Percentiles rank a stretch among this genome's conserved stretches.
Conservation (phyloP, 1,140 invertebrate species). For the Holotrichia oblita region DNA sequence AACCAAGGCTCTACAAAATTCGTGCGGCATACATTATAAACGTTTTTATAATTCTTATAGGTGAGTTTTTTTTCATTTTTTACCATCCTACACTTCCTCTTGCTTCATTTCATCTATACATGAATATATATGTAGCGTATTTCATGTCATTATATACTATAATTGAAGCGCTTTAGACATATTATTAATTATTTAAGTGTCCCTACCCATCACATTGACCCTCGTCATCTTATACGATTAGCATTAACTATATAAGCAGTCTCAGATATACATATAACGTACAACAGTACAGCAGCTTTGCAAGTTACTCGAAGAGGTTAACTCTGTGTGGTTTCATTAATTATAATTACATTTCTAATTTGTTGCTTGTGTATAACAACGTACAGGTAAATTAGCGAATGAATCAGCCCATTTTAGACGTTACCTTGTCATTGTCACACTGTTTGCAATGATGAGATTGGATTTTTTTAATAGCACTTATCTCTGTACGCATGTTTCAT, state of each 20-base stretch:
- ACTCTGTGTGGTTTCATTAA: not conserved
- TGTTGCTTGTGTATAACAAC: too few species aligned
- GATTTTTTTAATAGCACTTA: not conserved
- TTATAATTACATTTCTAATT: too few species aligned
- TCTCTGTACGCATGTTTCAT: too few species aligned
- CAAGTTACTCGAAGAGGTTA: not conserved
- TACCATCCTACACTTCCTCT: not conserved
- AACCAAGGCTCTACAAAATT: constrained; percentile 37
- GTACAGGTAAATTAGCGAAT: not conserved
- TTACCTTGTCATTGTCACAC: not conserved
- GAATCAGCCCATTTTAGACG: not conserved
- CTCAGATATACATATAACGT: too few species aligned
- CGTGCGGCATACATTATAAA: constrained; percentile 45
- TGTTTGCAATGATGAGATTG: not conserved
- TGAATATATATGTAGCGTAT: too few species aligned
- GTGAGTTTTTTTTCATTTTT: constrained; percentile 44
- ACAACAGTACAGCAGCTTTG: not conserved
- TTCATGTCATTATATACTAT: too few species aligned
- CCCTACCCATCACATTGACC: too few species aligned
- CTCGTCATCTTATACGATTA: not conserved
- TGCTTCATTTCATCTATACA: too few species aligned
- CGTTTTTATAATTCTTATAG: too few species aligned
- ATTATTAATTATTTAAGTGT: too few species aligned
- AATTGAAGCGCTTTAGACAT: not conserved
- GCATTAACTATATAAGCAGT: too few species aligned